Base-by-base conservation (phyloP, 1,140 invertebrate species). In the Tetragonula clypearis region DNA sequence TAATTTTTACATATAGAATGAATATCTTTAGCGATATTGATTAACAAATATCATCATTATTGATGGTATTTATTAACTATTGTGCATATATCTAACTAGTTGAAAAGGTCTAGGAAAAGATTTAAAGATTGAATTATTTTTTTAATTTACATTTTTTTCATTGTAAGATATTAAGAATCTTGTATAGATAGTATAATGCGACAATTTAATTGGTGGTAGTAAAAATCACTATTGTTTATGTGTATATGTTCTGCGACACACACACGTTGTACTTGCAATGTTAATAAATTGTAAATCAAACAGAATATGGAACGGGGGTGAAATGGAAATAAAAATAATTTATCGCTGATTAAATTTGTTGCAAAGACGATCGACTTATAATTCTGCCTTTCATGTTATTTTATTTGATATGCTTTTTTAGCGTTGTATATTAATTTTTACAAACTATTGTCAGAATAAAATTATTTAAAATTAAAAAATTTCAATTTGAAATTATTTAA, bases 91-190 rank as follows among this genome's bases (percentile, higher is more conserved):
- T 19, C 11, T 84, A 69, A 30, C 41, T 69, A 62, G 35, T 84
- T 60, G 21, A 71, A 71, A 79, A 60, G 41, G 56, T 79, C 23
- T 84, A 84, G 69, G 11, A 12, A 82, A 84, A 79, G n/a, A 49
- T 58, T 71, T 71, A 71, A 35, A 55, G 15, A 35, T 78, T 84
- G 53, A 84, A 79, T 84, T 72, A 79, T 72, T 65, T 77, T 77
- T 77, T 77, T 2, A 79, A 55, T 84, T 84, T 84, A 55, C 79
- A 26, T 79, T 79, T 79, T 84, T 79, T 84, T 72, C 72, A 58
- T n/a, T 78, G 77, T 79, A 21, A 60, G 49, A 49, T 41, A 68
- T 77, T 74, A 76, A 35, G 21, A 62, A 82, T n/a, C 15, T 30
- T 68, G 35, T 76, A 76, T 35, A 17, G 11, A n/a, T 30, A 53